Conservation (phyloP, 2,797 vertebrate species). For the Phataginus tricuspis region DNA sequence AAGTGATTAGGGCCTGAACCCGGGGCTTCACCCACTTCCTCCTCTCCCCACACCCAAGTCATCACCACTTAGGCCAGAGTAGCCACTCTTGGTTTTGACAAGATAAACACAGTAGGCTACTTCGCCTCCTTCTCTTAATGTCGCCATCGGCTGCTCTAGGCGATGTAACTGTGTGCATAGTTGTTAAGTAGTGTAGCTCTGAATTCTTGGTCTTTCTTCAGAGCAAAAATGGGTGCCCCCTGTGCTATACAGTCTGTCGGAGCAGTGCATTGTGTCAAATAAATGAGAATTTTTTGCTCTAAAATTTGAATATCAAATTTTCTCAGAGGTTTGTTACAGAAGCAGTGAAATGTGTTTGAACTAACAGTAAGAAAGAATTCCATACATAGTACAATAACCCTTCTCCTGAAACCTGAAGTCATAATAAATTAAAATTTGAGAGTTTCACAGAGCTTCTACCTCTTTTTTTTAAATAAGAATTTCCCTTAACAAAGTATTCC, state of each 20-base stretch:
- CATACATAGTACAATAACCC: neutral
- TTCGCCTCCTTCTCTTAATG: neutral
- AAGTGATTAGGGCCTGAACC: neutral
- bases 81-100: neutral
- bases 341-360: neutral
- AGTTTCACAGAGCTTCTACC: neutral
- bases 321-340: neutral
- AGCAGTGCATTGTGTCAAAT: neutral
- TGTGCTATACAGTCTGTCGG: neutral
- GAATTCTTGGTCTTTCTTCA: neutral
- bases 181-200: neutral
- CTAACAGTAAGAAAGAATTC: neutral
- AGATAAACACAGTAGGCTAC: neutral
- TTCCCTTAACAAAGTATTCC: neutral
- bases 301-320: neutral
- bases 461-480: neutral
- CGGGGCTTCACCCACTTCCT: neutral
- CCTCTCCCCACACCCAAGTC: neutral
- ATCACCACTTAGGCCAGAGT: neutral
- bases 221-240: neutral
- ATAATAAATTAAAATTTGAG: neutral
- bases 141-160: neutral
- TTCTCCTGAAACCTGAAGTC: neutral
- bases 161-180: neutral
- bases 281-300: neutral